phyloP scores from a whole-genome alignment of 2,113 vertebrate species.

The Uropsilus gracilis region DNA sequence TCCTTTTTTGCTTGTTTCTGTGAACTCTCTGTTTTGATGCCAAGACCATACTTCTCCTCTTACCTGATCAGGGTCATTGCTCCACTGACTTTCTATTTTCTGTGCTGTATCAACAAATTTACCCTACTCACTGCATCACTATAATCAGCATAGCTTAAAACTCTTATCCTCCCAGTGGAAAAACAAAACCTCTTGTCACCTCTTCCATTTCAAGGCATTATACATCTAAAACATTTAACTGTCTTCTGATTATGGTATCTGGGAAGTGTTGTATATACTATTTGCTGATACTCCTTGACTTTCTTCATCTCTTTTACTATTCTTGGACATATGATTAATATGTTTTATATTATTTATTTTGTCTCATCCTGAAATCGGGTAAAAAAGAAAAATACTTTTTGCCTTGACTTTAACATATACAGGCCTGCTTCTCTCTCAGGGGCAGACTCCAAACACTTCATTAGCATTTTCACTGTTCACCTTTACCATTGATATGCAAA shows the following conservation, averaged over 20 bases:
- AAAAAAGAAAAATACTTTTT: no score
- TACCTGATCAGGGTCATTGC: neutral
- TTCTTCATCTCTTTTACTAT: neutral
- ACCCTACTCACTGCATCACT: neutral
- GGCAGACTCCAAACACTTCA: no score
- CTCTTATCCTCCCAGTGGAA: neutral
- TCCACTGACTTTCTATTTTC: neutral
- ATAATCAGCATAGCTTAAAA: neutral
- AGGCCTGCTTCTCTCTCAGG: no score
- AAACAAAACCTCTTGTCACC: neutral
- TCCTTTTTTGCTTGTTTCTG: neutral
- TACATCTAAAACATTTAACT: neutral
- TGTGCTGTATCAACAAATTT: neutral
- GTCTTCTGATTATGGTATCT: neutral
- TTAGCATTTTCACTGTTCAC: no score
- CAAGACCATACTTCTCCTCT: neutral
- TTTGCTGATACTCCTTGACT: neutral
- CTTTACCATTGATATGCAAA: no score
- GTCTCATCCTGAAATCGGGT: no score
- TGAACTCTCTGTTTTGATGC: neutral
- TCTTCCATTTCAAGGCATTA: neutral
- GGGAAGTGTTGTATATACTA: neutral
- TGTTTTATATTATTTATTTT: neutral
- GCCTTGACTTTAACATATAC: no score
- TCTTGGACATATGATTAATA: neutral